Base-by-base conservation (phyloP, 2,888 invertebrate species). In the Limnephilus rhombicus region DNA sequence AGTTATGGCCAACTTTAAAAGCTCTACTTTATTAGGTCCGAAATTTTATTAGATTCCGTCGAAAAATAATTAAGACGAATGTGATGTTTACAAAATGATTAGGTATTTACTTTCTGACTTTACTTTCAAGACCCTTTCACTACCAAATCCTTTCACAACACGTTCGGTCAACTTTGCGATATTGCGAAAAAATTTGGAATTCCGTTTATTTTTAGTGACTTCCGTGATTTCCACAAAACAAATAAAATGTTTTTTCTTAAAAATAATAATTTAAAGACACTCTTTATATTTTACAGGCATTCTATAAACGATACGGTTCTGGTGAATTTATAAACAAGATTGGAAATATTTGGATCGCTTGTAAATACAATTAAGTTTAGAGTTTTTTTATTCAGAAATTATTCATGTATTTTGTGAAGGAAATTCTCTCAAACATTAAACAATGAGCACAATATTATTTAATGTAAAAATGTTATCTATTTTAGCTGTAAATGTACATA, bases 391-490 rank as follows among this genome's bases (percentile, higher is more conserved):
- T 68, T 68, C 68, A 7, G 24, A 68, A 68, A 18, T 18, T 18
- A 53, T 53, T n/a, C n/a, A n/a, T 18, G 18, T 53, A 18, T 53
- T 68, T 68, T 68, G 68, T 68, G 68, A 24, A 68, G 68, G n/a
- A 68, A 68, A 68, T n/a, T 68, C 68, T 68, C 24, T 68, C 68
- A 68, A 24, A 68, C n/a, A 68, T 5, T 18, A 83, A 31, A 13
- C 13, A 37, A 83, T 34, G 9, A 83, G 83, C 83, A 34, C 83
- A 83, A 9, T 68, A 68, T 68, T 68, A 68, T 24, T 83, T 18
- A 34, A 37, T 83, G 83, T 83, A 83, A 37, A 83, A 83, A 83
- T 83, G 83, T 83, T 83, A 83, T 83, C 37, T 83, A 83, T 37
- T 37, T 37, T 83, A 83, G 34, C 83, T 83, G 37, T 37, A 34